Percentiles rank a stretch among this genome's conserved stretches.
Evolutionary conservation across 2,888 invertebrate species (phyloP).

Genomic region (Mesorhabditis sp.): DNA sequence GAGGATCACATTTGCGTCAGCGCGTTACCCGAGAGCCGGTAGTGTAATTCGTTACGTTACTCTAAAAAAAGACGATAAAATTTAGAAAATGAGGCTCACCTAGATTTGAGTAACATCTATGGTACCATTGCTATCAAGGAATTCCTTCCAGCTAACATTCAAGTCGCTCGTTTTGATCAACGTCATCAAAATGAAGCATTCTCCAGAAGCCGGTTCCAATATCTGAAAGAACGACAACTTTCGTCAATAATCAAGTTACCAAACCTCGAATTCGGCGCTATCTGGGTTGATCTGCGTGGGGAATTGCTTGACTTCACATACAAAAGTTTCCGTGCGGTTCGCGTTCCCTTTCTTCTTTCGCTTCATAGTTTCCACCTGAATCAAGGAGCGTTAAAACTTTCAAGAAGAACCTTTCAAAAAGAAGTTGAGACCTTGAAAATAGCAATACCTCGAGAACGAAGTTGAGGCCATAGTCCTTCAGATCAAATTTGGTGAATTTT

Average conservation of each 20-base stretch:
- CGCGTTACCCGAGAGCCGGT: no score
- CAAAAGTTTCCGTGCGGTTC: conserved; percentile 40
- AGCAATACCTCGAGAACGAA: conserved; percentile 30
- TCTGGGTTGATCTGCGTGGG: conserved; percentile 53
- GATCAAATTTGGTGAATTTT: conserved; percentile 44
- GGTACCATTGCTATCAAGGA: conserved; percentile 49
- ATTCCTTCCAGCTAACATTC: conserved; percentile 54
- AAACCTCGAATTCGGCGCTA: conserved; percentile 54
- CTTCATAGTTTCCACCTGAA: conserved; percentile 41
- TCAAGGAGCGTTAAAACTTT: no score
- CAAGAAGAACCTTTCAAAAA: no score
- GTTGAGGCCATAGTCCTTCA: conserved; percentile 39
- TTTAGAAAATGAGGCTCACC: not conserved
- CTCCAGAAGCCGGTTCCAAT: conserved; percentile 51
- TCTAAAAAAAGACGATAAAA: no score
- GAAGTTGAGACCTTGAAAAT: no score
- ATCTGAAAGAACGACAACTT: conserved; percentile 37
- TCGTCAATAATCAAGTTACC: conserved; percentile 6
- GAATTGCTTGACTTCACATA: conserved; percentile 48
- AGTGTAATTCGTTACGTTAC: no score
- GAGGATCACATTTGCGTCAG: no score
- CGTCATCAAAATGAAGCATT: conserved; percentile 47
- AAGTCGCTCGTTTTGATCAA: conserved; percentile 52
- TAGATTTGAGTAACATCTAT: conserved; percentile 37
- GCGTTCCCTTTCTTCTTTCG: conserved; percentile 49